Percentiles rank a stretch among this genome's conserved stretches.
These are phyloP conservation scores for Charadrius vociferus DNA, from an alignment of 2,113 vertebrate species.

Conservation along the genomic window DNA sequence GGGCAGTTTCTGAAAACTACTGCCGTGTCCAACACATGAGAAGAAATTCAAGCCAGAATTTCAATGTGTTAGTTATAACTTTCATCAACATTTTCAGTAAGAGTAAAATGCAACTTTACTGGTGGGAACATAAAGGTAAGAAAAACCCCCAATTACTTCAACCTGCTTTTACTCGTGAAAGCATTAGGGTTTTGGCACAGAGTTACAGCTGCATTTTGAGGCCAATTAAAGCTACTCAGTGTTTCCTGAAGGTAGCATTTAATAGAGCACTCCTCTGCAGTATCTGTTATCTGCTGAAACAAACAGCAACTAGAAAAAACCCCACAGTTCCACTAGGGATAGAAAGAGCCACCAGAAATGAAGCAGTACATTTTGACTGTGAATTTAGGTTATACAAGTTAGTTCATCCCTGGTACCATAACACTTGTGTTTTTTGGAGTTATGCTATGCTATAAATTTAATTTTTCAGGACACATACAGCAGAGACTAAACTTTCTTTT, in stretches of 20 bases:
- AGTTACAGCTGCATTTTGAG: background rate
- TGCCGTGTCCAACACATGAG: background rate
- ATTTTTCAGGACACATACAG: background rate
- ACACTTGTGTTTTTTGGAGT: background rate
- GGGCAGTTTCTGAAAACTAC: background rate
- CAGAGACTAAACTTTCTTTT: background rate
- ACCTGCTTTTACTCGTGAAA: background rate
- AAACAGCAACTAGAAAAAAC: background rate
- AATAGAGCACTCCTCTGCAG: background rate
- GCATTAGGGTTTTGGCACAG: background rate
- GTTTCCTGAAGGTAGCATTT: background rate
- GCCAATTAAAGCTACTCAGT: background rate
- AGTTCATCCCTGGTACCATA: background rate
- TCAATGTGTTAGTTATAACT: background rate
- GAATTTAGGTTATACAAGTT: background rate
- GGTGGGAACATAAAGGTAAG: background rate
- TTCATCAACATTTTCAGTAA: background rate
- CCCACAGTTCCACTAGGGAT: background rate
- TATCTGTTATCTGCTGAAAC: background rate
- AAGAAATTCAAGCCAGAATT: background rate
- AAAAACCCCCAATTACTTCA: background rate
- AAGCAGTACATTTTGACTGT: background rate
- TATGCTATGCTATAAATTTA: background rate
- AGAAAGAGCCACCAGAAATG: background rate
- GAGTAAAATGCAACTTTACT: background rate